Percentiles rank a stretch among this genome's conserved stretches.
phyloP scores from a whole-genome alignment of 2,888 invertebrate genomes.

The Nematopogon swammerdamellus region DNA sequence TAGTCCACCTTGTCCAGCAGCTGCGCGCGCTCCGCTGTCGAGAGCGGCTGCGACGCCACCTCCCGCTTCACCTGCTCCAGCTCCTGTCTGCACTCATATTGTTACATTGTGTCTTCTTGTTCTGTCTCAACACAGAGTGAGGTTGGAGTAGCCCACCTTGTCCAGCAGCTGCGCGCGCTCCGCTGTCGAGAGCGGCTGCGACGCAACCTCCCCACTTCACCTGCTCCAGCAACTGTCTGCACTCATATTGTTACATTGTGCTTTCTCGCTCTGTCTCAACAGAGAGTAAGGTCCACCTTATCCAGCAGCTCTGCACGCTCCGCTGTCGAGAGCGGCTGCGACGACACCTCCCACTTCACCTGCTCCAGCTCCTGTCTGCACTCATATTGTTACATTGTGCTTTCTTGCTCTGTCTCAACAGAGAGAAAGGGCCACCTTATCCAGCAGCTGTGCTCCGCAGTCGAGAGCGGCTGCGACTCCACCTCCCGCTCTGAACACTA shows the following conservation, averaged over 20 bases:
- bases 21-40: constrained; percentile 25
- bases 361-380: constrained; percentile 24
- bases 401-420: too few relatives aligned
- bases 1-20: constrained; percentile 38
- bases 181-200: constrained; percentile 25
- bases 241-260: neutral
- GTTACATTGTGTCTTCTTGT: too few relatives aligned
- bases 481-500: constrained; percentile 18
- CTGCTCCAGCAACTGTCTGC: constrained; percentile 23
- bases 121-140: too few relatives aligned
- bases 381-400: neutral
- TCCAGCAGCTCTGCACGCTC: constrained; percentile 31
- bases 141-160: constrained; percentile 31
- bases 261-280: too few relatives aligned
- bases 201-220: constrained; percentile 23
- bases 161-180: constrained; percentile 31
- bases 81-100: constrained; percentile 18
- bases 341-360: constrained; percentile 17
- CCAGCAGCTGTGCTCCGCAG: constrained; percentile 27
- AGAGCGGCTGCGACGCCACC: constrained; percentile 26
- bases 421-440: constrained; percentile 23
- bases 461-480: constrained; percentile 25
- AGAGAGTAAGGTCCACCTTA: constrained; percentile 21
- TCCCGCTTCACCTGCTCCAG: constrained; percentile 23
- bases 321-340: constrained; percentile 25